Evolutionary conservation across 2,888 invertebrate species (phyloP).

Genomic region (Ceramica pisi): DNA sequence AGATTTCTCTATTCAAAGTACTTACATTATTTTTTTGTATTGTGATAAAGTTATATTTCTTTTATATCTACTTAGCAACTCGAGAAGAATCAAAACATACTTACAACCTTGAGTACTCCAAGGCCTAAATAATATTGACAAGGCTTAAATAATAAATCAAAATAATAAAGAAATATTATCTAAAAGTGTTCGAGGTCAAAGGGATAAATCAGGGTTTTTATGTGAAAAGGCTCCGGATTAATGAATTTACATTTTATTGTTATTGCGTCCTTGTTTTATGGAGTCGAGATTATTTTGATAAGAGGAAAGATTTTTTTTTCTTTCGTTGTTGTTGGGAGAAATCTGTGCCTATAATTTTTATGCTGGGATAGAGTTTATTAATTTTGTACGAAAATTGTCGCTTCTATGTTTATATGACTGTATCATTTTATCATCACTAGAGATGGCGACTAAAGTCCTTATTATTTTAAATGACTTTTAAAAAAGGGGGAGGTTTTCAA

Average conservation of each 20-base stretch:
- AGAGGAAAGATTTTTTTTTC: not conserved
- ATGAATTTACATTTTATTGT: constrained; percentile 52
- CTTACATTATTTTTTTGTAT: too few species aligned
- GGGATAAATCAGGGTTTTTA: constrained; percentile 16
- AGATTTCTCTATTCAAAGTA: not conserved
- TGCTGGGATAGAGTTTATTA: not conserved
- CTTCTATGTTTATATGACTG: too few species aligned
- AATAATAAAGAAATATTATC: constrained; percentile 26
- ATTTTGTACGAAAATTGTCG: too few species aligned
- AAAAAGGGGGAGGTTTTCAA: too few species aligned
- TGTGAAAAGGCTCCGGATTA: constrained; percentile 22
- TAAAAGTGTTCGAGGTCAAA: constrained; percentile 32
- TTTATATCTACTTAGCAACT: not conserved
- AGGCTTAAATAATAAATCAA: constrained; percentile 13
- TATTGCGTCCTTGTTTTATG: constrained; percentile 43
- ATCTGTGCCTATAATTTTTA: not conserved
- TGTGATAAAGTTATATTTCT: not conserved
- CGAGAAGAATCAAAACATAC: not conserved
- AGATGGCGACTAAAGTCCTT: too few species aligned
- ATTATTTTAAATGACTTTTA: too few species aligned
- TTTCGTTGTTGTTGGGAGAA: not conserved
- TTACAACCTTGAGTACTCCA: not conserved
- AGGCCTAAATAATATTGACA: constrained; percentile 14
- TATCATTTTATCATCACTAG: too few species aligned
- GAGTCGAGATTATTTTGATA: constrained; percentile 28